Base-by-base conservation (phyloP, 2,113 vertebrate genomes). In the Carassius auratus region DNA sequence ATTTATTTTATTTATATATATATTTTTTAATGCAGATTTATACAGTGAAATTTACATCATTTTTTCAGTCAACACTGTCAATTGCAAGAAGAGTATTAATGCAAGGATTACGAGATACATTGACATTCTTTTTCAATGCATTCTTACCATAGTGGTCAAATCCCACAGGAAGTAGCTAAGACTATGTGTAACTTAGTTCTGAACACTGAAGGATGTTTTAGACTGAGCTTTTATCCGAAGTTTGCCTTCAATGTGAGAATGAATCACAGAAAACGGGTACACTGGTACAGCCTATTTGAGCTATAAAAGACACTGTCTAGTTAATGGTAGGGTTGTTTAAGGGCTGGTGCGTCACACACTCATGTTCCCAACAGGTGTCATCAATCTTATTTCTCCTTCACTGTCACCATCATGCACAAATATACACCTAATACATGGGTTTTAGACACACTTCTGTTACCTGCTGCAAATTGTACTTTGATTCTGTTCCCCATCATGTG, bases 401-500 rank as follows among this genome's bases (percentile, higher is more conserved):
- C 33, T 61, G 55, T 52, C 76, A n/a, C 19, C 55, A 21, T 42
- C 71, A 68, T 45, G 45, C 69, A 64, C 66, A 76, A 33, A 83
- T 64, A 38, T 38, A 57, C 62, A 76, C 12, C n/a, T 33, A 71
- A 26, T 69, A 45, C 59, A 38, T 5, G 1, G 57, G 5, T 66
- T 36, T 8, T n/a, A 52, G 21, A 75, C 15, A 52, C 7, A 6
- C 30, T 36, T 79, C 38, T 75, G 59, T 69, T 69, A 1, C 26
- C 68, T 71, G 71, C 45, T 66, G 85, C 71, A 87, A 81, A 81
- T 30, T 86, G 62, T 74, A 62, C 78, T 50, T 73, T 75, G 71
- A 86, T 87, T 84, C 38, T 73, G 82, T 77, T 81, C 64, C 17
- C 77, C 69, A 38, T 86, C 84, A 23, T 57, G 57, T 62, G 80